Evolutionary conservation across 2,797 vertebrate species (phyloP).

Genomic region (Alfaro cultratus): DNA sequence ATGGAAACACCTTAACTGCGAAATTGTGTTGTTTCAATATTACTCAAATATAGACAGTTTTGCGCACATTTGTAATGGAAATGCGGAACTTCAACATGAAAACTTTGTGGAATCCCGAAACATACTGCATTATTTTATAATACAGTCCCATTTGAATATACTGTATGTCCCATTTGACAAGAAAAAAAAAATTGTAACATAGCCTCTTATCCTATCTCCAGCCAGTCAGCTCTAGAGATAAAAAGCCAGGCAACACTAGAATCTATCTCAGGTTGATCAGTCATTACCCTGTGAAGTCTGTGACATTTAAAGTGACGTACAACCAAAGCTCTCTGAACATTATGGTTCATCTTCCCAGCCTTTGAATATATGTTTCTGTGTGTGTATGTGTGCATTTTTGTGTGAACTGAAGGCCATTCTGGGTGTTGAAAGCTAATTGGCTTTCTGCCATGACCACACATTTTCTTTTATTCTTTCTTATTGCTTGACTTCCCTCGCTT

Average conservation of each 20-base stretch:
- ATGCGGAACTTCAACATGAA: neutral
- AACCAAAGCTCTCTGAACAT: slow-evolving; percentile 67
- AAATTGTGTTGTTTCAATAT: no score
- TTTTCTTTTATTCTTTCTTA: slow-evolving; percentile 49
- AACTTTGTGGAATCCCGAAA: neutral
- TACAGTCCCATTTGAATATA: neutral
- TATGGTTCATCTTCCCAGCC: slow-evolving; percentile 74
- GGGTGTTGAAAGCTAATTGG: slow-evolving; percentile 74
- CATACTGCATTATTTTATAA: slow-evolving; percentile 11
- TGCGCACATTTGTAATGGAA: neutral
- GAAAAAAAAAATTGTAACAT: slow-evolving; percentile 25
- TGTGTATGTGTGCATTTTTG: slow-evolving; percentile 22
- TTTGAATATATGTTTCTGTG: slow-evolving; percentile 58
- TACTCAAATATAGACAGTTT: no score
- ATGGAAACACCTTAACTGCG: no score
- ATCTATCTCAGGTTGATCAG: slow-evolving; percentile 56
- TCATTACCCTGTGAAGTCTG: slow-evolving; percentile 64
- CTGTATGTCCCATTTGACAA: slow-evolving; percentile 21
- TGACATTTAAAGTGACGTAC: slow-evolving; percentile 78
- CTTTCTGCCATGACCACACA: slow-evolving; percentile 54
- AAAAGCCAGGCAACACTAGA: slow-evolving; percentile 29
- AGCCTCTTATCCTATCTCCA: slow-evolving; percentile 3
- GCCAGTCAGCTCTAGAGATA: slow-evolving; percentile 39
- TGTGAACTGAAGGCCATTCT: slow-evolving; percentile 74
- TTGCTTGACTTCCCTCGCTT: slow-evolving; percentile 33